Conservation (phyloP, 2,797 vertebrate species). For the Enteromius thamalakanensis region DNA sequence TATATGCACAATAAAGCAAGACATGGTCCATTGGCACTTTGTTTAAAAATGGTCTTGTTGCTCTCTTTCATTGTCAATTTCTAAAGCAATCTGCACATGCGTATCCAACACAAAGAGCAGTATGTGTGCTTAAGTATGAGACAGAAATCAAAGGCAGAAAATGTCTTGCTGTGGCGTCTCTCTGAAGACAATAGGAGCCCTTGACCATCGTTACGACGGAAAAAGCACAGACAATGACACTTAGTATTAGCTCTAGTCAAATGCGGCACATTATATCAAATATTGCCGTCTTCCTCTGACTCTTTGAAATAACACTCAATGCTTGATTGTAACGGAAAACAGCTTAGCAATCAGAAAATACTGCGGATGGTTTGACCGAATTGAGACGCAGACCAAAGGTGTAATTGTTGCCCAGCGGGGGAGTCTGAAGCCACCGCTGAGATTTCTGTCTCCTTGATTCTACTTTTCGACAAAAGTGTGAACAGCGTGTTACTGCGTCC, state of each 20-base stretch:
- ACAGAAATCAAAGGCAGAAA: constrained; percentile 15
- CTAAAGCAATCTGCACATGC: not conserved
- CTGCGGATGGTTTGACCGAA: constrained; percentile 13
- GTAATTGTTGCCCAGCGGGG: constrained; percentile 29
- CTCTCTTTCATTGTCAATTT: not conserved
- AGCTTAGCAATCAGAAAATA: constrained; percentile 16
- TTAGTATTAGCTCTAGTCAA: constrained; percentile 19
- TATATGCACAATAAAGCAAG: not conserved
- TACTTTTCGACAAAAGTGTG: constrained; percentile 30
- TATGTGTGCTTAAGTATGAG: constrained; percentile 5
- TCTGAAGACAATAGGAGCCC: constrained; percentile 16
- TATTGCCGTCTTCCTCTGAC: not conserved
- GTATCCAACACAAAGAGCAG: constrained; percentile 1
- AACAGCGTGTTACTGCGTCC: constrained; percentile 49
- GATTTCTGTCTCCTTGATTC: constrained; percentile 42
- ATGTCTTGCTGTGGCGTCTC: not conserved
- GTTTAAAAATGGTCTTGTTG: not conserved
- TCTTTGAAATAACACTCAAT: constrained; percentile 1
- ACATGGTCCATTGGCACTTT: not conserved
- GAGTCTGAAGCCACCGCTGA: not conserved
- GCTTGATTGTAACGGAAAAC: constrained; percentile 21
- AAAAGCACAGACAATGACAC: not conserved
- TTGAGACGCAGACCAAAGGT: constrained; percentile 39
- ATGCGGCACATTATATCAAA: not conserved
- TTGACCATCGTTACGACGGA: constrained; percentile 16